Conservation (phyloP, 2,113 vertebrate species). For the Vidua macroura region DNA sequence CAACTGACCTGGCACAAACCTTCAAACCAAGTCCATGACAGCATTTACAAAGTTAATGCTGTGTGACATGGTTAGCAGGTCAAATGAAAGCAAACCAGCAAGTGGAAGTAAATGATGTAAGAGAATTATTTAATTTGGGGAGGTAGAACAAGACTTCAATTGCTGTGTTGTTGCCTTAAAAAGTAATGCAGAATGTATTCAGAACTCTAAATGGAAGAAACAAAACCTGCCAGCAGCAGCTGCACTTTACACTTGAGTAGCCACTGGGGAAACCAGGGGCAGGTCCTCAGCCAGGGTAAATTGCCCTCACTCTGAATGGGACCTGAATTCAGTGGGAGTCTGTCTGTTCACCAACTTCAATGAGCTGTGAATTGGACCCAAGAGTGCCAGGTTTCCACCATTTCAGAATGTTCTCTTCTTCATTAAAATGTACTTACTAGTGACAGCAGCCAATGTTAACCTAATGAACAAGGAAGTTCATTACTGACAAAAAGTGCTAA, state of each 20-base stretch:
- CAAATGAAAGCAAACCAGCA: conserved; percentile 56
- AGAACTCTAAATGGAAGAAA: conserved; percentile 17
- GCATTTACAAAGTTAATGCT: conserved; percentile 51
- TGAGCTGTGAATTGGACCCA: conserved; percentile 27
- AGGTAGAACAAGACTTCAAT: conserved; percentile 26
- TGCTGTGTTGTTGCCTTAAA: conserved; percentile 29
- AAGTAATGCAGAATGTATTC: conserved; percentile 11
- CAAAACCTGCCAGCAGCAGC: conserved; percentile 26
- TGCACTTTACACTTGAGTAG: conserved; percentile 48
- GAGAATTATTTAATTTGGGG: conserved; percentile 48
- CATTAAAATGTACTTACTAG: conserved; percentile 54
- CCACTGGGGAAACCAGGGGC: conserved; percentile 1
- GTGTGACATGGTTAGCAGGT: conserved; percentile 40
- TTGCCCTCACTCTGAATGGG: conserved; percentile 26
- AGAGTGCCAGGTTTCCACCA: conserved; percentile 39
- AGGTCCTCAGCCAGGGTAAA: conserved; percentile 44
- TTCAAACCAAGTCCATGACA: conserved; percentile 23
- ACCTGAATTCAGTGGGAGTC: conserved; percentile 39
- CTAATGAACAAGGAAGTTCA: conserved; percentile 44
- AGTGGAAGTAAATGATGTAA: conserved; percentile 54
- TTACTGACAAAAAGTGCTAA: conserved; percentile 40
- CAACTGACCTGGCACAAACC: conserved; percentile 38
- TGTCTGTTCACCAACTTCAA: conserved; percentile 17
- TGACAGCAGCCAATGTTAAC: conserved; percentile 44
- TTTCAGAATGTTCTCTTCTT: conserved; percentile 34